phyloP scores from a whole-genome alignment of 1,140 invertebrate species.

The Heliconius melpomene region DNA sequence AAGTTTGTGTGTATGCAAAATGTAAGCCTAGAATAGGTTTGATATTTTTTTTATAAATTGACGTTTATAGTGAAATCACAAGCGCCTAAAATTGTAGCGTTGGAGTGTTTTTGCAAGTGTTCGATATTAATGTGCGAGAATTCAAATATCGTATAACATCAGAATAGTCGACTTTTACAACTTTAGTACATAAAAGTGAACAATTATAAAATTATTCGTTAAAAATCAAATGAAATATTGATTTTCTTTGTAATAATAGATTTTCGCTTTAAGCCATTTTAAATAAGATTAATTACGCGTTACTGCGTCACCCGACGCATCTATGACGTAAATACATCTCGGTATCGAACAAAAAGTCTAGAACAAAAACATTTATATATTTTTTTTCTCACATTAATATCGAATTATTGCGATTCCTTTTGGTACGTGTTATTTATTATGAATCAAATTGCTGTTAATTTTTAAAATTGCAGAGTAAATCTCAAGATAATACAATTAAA shows the following conservation, averaged over 20 bases:
- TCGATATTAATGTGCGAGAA: not conserved
- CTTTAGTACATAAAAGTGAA: not conserved
- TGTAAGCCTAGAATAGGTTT: not conserved
- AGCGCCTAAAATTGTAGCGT: slow-evolving; percentile 25
- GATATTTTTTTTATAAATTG: slow-evolving; percentile 15
- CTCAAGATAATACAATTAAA: not conserved
- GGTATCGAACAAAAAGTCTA: slow-evolving; percentile 24
- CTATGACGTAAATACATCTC: slow-evolving; percentile 24
- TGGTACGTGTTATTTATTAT: slow-evolving; percentile 11
- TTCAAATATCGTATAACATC: slow-evolving; percentile 3
- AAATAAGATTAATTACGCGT: slow-evolving; percentile 16
- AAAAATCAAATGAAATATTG: not conserved
- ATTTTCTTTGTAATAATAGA: not conserved
- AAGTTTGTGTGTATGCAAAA: not conserved
- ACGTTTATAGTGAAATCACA: slow-evolving; percentile 2
- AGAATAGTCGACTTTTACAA: not conserved
- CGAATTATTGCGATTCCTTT: slow-evolving; percentile 17
- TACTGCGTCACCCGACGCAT: slow-evolving; percentile 22
- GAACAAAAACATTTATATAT: slow-evolving; percentile 24
- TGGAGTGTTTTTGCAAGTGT: not conserved
- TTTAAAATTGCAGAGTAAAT: too few relatives aligned
- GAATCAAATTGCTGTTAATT: not conserved
- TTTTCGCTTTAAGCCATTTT: not conserved
- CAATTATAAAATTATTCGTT: not conserved
- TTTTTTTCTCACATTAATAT: slow-evolving; percentile 17